These are phyloP conservation scores for Hypomesus transpacificus DNA, from an alignment of 2,113 vertebrate species.

Conservation along the genomic window DNA sequence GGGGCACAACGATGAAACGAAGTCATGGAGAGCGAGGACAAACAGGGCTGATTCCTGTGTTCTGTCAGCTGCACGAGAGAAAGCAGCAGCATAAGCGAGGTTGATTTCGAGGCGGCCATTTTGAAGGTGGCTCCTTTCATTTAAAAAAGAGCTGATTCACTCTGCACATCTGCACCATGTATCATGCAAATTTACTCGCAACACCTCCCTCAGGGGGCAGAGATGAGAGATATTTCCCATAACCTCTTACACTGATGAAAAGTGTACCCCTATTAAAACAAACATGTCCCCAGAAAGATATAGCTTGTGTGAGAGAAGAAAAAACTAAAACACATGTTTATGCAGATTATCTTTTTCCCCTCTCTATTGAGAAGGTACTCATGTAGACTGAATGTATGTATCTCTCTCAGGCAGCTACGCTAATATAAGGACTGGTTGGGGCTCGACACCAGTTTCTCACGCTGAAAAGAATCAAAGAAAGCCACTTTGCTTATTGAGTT, in stretches of 20 bases:
- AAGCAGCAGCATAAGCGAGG: constrained; percentile 16
- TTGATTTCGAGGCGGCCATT: constrained; percentile 42
- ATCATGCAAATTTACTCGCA: constrained; percentile 18
- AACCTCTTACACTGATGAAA: not conserved
- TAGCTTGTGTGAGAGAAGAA: not conserved
- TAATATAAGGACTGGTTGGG: not conserved
- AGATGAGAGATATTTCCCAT: constrained; percentile 7
- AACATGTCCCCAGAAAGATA: constrained; percentile 13
- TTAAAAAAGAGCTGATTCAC: constrained; percentile 45
- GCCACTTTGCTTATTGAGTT: not conserved
- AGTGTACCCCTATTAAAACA: constrained; percentile 14
- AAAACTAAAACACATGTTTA: constrained; percentile 10
- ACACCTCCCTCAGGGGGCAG: not conserved
- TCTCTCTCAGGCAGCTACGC: not conserved
- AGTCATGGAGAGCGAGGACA: constrained; percentile 39
- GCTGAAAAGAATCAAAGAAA: constrained; percentile 2
- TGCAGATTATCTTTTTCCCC: not conserved
- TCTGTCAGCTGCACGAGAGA: constrained; percentile 47
- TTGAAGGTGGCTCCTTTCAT: constrained; percentile 47
- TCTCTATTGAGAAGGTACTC: constrained; percentile 9
- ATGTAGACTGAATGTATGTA: not conserved
- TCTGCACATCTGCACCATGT: constrained; percentile 40
- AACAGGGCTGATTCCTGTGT: constrained; percentile 51
- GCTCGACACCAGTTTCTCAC: not conserved
- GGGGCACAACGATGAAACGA: constrained; percentile 23